Conservation (phyloP, 2,888 invertebrate species). For the Drosophila histrio region DNA sequence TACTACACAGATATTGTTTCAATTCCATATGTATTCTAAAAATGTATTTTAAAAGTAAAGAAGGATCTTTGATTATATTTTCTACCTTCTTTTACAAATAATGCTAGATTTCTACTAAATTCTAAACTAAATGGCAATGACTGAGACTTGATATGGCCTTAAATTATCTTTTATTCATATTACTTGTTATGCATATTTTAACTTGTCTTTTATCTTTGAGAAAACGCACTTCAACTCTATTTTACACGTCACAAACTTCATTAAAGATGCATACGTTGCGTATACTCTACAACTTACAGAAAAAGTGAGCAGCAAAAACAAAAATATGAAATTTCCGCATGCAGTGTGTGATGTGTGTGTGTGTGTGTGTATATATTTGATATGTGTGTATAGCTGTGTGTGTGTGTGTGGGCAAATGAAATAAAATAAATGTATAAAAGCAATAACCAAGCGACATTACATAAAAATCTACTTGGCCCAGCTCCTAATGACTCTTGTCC, state of each 20-base stretch:
- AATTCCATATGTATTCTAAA: too few relatives aligned
- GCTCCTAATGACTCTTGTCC: conserved; percentile 70
- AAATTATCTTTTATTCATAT: too few relatives aligned
- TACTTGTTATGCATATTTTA: not conserved
- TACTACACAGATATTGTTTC: too few relatives aligned
- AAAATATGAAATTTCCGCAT: conserved; percentile 43
- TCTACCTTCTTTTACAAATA: too few relatives aligned
- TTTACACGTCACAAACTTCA: not conserved
- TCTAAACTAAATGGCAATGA: too few relatives aligned
- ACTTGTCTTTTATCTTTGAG: not conserved
- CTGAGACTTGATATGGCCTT: too few relatives aligned
- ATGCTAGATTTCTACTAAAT: too few relatives aligned
- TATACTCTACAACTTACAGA: conserved; percentile 28
- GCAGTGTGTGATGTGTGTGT: not conserved
- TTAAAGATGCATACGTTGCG: not conserved
- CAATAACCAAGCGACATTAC: conserved; percentile 79
- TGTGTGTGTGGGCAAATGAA: conserved; percentile 63
- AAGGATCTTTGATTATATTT: too few relatives aligned
- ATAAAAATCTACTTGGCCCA: conserved; percentile 79
- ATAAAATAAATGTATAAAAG: conserved; percentile 78
- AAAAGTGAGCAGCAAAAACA: not conserved
- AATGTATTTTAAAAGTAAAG: too few relatives aligned
- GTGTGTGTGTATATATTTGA: too few relatives aligned
- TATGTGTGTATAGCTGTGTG: conserved; percentile 3
- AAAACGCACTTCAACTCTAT: not conserved